A percentile compares a stretch with the other conserved stretches of the same genome.
These are phyloP conservation scores for Eupithecia subfuscata DNA, from an alignment of 2,888 invertebrate species.

Conservation along the genomic window DNA sequence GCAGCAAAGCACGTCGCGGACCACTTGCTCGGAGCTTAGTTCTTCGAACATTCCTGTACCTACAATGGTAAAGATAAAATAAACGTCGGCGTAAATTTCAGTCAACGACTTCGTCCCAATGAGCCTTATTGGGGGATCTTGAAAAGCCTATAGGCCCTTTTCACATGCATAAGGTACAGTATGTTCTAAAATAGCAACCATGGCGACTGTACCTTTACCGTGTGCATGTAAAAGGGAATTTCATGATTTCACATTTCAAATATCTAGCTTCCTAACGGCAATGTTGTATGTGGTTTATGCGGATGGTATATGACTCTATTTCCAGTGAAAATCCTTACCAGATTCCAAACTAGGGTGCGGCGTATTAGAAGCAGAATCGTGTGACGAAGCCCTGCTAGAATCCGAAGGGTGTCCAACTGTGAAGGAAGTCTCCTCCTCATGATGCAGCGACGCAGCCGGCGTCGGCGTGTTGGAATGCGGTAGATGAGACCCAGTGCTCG, in stretches of 20 bases:
- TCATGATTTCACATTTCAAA: too few relatives aligned
- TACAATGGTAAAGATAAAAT: slow-evolving; percentile 32
- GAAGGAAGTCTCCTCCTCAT: slow-evolving; percentile 79
- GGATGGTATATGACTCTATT: not conserved
- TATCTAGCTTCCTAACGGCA: not conserved
- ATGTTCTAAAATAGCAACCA: too few relatives aligned
- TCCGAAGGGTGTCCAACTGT: slow-evolving; percentile 79
- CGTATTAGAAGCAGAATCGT: slow-evolving; percentile 80
- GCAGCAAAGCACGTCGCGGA: slow-evolving; percentile 94
- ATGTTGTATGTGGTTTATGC: not conserved
- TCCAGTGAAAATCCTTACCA: slow-evolving; percentile 64
- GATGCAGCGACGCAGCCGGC: slow-evolving; percentile 70
- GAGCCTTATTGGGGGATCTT: too few relatives aligned
- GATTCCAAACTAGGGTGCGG: slow-evolving; percentile 86
- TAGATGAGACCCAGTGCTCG: slow-evolving; percentile 73
- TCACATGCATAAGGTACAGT: too few relatives aligned
- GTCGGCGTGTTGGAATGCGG: slow-evolving; percentile 74
- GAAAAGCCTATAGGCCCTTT: too few relatives aligned
- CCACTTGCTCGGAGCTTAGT: slow-evolving; percentile 86
- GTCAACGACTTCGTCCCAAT: too few relatives aligned
- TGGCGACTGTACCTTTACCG: too few relatives aligned
- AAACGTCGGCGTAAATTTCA: too few relatives aligned
- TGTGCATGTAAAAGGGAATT: too few relatives aligned
- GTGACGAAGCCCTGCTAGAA: slow-evolving; percentile 79
- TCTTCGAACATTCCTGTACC: slow-evolving; percentile 69